Evolutionary conservation across 2,113 vertebrate genomes (phyloP), one percentile per base, ranked within the genome.

Genomic region (Regulus satrapa): DNA sequence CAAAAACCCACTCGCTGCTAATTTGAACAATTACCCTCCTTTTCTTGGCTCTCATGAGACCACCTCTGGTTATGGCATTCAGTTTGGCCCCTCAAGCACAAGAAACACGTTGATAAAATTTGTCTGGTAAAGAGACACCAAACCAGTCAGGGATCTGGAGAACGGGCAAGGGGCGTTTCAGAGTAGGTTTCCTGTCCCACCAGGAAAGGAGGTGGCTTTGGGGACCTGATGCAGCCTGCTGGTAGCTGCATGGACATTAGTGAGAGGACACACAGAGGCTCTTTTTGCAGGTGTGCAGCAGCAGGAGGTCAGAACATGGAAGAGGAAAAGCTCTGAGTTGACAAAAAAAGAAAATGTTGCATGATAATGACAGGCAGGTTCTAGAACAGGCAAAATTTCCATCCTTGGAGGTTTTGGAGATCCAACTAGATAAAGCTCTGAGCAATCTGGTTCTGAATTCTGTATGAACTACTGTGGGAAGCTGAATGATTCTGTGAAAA

Each of bases 131-230:
- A 88, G 49, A 79, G 52, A n/a, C 59, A 71, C 18, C 43, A 54
- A 36, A 69, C 10, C 6, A 46, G n/a, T 18, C 9, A 16, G 9
- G 41, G 14, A 75, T 25, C 31, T 61, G 62, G 16, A 63, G 28
- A 61, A n/a, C 0, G 1, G 11, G 55, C 2, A 1, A 73, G 38
- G 36, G 59, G 25, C 55, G 49, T 40, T 49, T 36, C 14, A 5
- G 26, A 10, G 43, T 2, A 61, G 12, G 2, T 5, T 51, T 38
- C 52, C 25, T 19, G 17, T 20, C 43, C 29, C 61, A 32, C 25
- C 51, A 26, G 51, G 32, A 63, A 69, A 59, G 58, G 48, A 82
- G 43, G 46, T 40, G 34, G 26, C 43, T 88, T 4, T 46, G 34
- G 49, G 19, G 14, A 72, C 48, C 31, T 41, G 38, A 38, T 7